Percentiles rank a stretch among this genome's conserved stretches.
These are phyloP conservation scores for Brassicogethes aeneus DNA, from an alignment of 2,888 invertebrate species.

Conservation along the genomic window DNA sequence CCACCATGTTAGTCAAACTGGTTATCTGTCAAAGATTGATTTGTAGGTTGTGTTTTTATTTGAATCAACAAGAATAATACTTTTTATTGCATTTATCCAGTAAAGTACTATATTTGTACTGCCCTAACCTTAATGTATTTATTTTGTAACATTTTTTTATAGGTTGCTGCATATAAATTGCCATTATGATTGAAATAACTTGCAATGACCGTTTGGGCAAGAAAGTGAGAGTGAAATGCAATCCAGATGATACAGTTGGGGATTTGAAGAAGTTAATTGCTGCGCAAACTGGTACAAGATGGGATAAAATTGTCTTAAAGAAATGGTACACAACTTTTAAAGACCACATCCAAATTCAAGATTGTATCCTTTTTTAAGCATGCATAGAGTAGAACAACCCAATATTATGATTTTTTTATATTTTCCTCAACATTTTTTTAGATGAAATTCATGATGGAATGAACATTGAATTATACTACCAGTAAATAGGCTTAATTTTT, in stretches of 20 bases:
- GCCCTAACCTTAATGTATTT: too few relatives aligned
- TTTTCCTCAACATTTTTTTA: slow-evolving; percentile 46
- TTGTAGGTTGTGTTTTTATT: too few relatives aligned
- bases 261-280: slow-evolving; percentile 97
- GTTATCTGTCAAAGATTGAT: too few relatives aligned
- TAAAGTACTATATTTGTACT: too few relatives aligned
- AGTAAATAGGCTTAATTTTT: slow-evolving; percentile 45
- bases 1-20: too few relatives aligned
- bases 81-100: too few relatives aligned
- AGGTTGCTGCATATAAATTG: too few relatives aligned
- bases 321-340: slow-evolving; percentile 99
- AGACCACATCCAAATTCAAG: slow-evolving; percentile 92
- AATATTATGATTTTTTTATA: too few relatives aligned
- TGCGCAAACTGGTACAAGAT: slow-evolving; percentile 95
- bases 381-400: neutral
- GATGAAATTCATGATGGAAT: slow-evolving; percentile 99
- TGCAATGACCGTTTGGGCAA: slow-evolving; percentile 98
- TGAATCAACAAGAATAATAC: too few relatives aligned
- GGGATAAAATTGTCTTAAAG: slow-evolving; percentile 96
- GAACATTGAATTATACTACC: slow-evolving; percentile 97
- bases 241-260: slow-evolving; percentile 95
- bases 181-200: slow-evolving; percentile 91
- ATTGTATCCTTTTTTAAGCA: slow-evolving; percentile 73
- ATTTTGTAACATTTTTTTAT: too few relatives aligned
- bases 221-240: slow-evolving; percentile 97